Base-by-base conservation (phyloP, 2,113 vertebrate species). In the Dromaius novaehollandiae region DNA sequence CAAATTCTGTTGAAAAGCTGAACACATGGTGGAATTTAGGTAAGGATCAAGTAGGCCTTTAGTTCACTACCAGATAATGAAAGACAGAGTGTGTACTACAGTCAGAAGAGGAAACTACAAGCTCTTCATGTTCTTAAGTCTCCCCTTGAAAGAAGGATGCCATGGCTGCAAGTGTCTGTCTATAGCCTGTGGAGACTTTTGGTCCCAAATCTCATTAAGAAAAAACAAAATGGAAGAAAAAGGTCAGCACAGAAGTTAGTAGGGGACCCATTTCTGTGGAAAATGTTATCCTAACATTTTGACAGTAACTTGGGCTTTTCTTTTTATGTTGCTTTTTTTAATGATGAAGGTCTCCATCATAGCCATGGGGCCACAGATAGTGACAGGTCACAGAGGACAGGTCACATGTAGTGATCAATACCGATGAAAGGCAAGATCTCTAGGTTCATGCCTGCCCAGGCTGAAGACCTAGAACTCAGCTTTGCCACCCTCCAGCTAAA, bases 11-110 rank as follows among this genome's bases (percentile, higher is more conserved):
- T 42, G 30, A 28, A 86, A 68, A 68, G 8, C n/a, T 69, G n/a
- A 38, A 25, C 14, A 44, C 4, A 6, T 6, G 2, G 13, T 34
- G 30, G 16, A 0, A 0, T 13, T 56, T 36, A 56, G 34, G 12
- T 25, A 24, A 65, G 48, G 32, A 64, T 55, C 25, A 24, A 40
- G 71, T 13, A 20, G 16, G 34, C 56, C 40, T 66, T 48, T 7
- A 58, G 16, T 26, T 56, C 1, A 1, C 26, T 25, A 25, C 8
- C 16, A 21, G 69, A 28, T n/a, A 18, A 9, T 48, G 46, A 48
- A 53, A 42, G 36, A 32, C 70, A 55, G 53, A 68, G 63, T 5
- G 50, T 48, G 18, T 48, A 28, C 73, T 50, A 19, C 18, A 19
- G 46, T 68, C n/a, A 22, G n/a, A 42, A 32, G 4, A 22, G 42